phyloP scores from a whole-genome alignment of 2,797 vertebrate species.

The Dipus sagitta region DNA sequence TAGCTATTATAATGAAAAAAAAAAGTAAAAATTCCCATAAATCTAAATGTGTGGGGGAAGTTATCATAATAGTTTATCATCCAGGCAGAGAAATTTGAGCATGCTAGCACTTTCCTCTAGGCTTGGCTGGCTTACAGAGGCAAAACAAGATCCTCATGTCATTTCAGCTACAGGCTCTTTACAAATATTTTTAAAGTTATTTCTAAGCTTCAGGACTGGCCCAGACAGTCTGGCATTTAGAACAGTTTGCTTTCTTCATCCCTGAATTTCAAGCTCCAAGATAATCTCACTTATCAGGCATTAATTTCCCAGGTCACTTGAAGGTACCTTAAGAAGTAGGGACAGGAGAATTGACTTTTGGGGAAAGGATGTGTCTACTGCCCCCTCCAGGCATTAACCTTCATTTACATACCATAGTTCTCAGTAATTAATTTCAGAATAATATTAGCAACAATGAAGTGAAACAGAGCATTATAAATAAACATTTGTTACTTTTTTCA shows the following conservation, averaged over 20 bases:
- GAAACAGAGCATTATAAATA: not conserved
- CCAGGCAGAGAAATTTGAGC: constrained; percentile 69
- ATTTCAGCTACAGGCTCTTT: not conserved
- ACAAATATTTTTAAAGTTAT: constrained; percentile 59
- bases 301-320: not conserved
- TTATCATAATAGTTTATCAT: constrained; percentile 73
- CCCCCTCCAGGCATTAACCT: not conserved
- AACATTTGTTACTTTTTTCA: not conserved
- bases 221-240: not conserved
- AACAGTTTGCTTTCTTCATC: constrained; percentile 1
- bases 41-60: constrained; percentile 38
- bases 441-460: not conserved
- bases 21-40: constrained; percentile 47
- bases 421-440: constrained; percentile 24
- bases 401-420: not conserved
- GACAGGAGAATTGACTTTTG: not conserved
- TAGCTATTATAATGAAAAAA: constrained; percentile 49
- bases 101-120: constrained; percentile 66
- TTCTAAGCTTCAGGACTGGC: constrained; percentile 59
- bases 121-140: constrained; percentile 59
- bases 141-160: constrained; percentile 65
- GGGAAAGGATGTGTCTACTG: not conserved
- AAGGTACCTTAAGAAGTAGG: not conserved
- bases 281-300: not conserved
- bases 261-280: not conserved